Percentiles rank a stretch among this genome's conserved stretches.
Evolutionary conservation across 2,797 vertebrate species (phyloP).

Genomic region (Eleutherodactylus coqui): DNA sequence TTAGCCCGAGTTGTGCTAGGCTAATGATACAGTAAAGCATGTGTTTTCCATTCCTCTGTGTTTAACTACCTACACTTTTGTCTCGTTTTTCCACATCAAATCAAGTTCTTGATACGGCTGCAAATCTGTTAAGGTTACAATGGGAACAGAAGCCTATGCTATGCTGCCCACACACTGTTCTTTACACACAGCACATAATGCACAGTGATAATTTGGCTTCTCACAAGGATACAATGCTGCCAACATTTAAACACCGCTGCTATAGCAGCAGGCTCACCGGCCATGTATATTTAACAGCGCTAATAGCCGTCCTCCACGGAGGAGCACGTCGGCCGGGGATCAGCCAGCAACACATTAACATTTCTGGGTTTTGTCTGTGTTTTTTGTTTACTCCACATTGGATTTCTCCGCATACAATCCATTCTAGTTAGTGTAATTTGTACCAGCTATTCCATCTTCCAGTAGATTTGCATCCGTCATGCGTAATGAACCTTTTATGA

Average conservation of each 20-base stretch:
- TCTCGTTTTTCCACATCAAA: slow-evolving; percentile 44
- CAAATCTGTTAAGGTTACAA: slow-evolving; percentile 57
- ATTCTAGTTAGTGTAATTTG: background rate
- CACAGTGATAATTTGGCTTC: slow-evolving; percentile 21
- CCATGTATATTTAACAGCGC: slow-evolving; percentile 30
- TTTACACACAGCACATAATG: slow-evolving; percentile 52
- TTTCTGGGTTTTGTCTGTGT: background rate
- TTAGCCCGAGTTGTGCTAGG: background rate
- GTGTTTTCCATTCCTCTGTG: slow-evolving; percentile 26
- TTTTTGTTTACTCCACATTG: background rate
- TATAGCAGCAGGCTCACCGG: slow-evolving; percentile 35
- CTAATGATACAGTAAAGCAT: slow-evolving; percentile 44
- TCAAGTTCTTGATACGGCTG: slow-evolving; percentile 48
- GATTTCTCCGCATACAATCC: background rate
- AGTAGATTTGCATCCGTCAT: background rate
- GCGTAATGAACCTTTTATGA: slow-evolving; percentile 6
- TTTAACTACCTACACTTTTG: slow-evolving; percentile 31
- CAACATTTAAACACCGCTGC: slow-evolving; percentile 42
- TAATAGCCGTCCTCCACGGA: slow-evolving; percentile 22
- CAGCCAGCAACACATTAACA: background rate
- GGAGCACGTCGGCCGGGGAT: background rate
- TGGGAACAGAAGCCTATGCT: slow-evolving; percentile 45
- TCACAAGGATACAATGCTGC: slow-evolving; percentile 46
- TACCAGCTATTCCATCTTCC: background rate
- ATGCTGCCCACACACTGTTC: slow-evolving; percentile 53